Evolutionary conservation across 2,113 vertebrate species (phyloP).

Genomic region (Dissostichus mawsoni): DNA sequence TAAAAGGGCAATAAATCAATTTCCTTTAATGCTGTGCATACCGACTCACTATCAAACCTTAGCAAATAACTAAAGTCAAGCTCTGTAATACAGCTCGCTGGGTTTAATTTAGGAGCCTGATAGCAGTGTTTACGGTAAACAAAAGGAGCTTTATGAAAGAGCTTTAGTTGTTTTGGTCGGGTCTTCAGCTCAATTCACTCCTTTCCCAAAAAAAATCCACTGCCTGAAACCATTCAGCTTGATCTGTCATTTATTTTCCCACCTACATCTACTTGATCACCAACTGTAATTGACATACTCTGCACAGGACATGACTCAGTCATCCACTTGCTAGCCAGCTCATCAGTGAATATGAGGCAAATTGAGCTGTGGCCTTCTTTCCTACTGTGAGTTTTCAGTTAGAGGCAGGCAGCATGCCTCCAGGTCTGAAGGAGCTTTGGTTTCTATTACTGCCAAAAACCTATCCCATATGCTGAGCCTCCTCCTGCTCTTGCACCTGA

Average conservation of each 20-base stretch:
- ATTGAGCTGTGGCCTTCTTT: conserved; percentile 21
- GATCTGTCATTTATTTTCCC: conserved; percentile 18
- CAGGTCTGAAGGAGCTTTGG: conserved; percentile 34
- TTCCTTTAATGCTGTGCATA: conserved; percentile 42
- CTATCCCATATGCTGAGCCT: conserved; percentile 11
- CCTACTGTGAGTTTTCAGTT: conserved; percentile 4
- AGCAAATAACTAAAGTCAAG: conserved; percentile 50
- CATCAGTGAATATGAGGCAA: conserved; percentile 22
- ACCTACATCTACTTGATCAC: conserved; percentile 38
- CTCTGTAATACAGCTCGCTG: conserved; percentile 11
- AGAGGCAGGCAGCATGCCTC: conserved; percentile 34
- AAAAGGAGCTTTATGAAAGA: conserved; percentile 32
- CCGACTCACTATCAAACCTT: conserved; percentile 33
- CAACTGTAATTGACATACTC: conserved; percentile 7
- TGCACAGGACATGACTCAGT: neutral
- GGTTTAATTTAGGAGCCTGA: conserved; percentile 52
- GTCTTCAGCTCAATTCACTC: conserved; percentile 34
- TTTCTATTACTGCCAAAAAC: conserved; percentile 44
- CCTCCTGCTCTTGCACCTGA: conserved; percentile 51
- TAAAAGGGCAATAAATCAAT: conserved; percentile 59
- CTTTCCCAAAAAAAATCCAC: conserved; percentile 22
- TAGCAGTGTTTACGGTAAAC: conserved; percentile 48
- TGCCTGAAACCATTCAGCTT: conserved; percentile 28
- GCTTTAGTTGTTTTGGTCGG: conserved; percentile 31
- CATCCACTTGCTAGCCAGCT: conserved; percentile 12